Conservation (phyloP, 2,888 invertebrate genomes). For the Netelia fuscicornis region DNA sequence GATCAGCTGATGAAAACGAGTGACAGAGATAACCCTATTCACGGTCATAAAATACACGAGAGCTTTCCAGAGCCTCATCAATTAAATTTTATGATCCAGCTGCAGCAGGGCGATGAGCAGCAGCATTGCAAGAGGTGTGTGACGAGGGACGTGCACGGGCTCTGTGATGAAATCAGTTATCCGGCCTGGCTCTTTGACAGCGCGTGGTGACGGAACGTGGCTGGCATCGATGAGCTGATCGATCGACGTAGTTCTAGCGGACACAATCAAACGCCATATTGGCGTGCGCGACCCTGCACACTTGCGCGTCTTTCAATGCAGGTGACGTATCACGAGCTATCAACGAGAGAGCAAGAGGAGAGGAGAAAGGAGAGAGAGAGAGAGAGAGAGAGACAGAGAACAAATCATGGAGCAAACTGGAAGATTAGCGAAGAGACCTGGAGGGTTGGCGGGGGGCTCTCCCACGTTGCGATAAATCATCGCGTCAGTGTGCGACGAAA, state of each 20-base stretch:
- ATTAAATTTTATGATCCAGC: constrained; percentile 59
- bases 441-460: constrained; percentile 11
- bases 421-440: constrained; percentile 75
- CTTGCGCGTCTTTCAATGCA: constrained; percentile 39
- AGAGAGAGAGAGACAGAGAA: constrained; percentile 24
- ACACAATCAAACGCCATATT: constrained; percentile 44
- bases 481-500: constrained; percentile 67
- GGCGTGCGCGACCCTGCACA: not conserved
- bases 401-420: constrained; percentile 69
- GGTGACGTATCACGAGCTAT: not conserved
- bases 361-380: not conserved
- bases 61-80: constrained; percentile 51
- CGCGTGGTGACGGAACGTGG: constrained; percentile 24
- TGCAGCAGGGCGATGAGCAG: constrained; percentile 41
- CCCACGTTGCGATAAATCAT: constrained; percentile 74
- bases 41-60: constrained; percentile 47
- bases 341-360: not conserved
- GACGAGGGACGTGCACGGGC: constrained; percentile 1
- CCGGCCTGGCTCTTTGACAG: constrained; percentile 51
- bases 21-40: constrained; percentile 26
- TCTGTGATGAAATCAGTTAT: constrained; percentile 63
- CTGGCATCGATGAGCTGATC: constrained; percentile 55
- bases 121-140: constrained; percentile 8
- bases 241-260: constrained; percentile 49
- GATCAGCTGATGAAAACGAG: constrained; percentile 27